Conservation (phyloP, 2,888 invertebrate species). For the Aplocera efformata region DNA sequence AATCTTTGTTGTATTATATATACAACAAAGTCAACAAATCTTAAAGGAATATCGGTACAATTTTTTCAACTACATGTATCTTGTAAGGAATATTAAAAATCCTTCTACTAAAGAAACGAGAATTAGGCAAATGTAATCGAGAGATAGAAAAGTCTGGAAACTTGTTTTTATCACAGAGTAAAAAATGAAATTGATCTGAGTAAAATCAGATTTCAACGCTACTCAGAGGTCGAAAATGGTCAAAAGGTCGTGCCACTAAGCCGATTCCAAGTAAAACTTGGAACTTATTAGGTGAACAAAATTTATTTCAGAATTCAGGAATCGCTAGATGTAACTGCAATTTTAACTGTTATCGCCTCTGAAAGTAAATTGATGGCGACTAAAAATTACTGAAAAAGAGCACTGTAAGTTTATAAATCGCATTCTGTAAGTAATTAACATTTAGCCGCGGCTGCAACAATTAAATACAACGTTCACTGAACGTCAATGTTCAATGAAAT, state of each 20-base stretch:
- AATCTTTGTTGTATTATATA: too few species aligned
- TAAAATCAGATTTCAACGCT: slow-evolving; percentile 19
- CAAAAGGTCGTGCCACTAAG: slow-evolving; percentile 22
- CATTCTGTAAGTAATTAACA: slow-evolving; percentile 6
- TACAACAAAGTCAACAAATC: too few species aligned
- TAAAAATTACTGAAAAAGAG: slow-evolving; percentile 21
- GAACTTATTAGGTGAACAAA: slow-evolving; percentile 15
- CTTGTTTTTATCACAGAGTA: slow-evolving; percentile 8
- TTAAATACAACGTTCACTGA: too few species aligned
- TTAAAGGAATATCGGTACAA: too few species aligned
- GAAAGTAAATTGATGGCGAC: slow-evolving; percentile 16
- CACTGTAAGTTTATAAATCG: slow-evolving; percentile 17
- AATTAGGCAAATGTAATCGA: slow-evolving; percentile 6
- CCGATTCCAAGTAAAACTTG: slow-evolving; percentile 14
- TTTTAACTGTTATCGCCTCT: slow-evolving; percentile 21
- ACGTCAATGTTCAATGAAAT: too few species aligned
- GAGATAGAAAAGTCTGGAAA: slow-evolving; percentile 7
- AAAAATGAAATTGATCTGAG: slow-evolving; percentile 19
- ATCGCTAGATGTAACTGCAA: slow-evolving; percentile 23
- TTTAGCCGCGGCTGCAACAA: background rate
- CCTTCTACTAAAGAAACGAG: too few species aligned
- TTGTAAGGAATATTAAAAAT: too few species aligned
- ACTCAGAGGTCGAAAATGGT: slow-evolving; percentile 21
- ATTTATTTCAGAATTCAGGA: slow-evolving; percentile 24
- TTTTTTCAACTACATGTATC: too few species aligned